Evolutionary conservation across 2,888 invertebrate genomes (phyloP).

Genomic region (Onthophagus sagittarius): DNA sequence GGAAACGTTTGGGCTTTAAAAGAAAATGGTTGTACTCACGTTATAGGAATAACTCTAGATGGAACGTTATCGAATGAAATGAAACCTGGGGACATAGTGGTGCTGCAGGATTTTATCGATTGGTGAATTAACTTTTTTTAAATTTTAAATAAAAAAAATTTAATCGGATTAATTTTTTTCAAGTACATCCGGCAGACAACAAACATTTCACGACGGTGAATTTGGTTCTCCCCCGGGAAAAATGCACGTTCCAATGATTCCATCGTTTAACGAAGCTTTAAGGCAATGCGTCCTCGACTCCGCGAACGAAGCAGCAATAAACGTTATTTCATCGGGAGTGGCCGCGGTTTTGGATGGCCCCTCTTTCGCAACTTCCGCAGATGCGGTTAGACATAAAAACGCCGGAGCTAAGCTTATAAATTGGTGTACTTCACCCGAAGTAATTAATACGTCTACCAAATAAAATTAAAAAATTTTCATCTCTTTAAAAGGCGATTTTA

Average conservation of each 20-base stretch:
- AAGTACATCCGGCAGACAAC: slow-evolving; percentile 61
- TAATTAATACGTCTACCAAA: slow-evolving; percentile 40
- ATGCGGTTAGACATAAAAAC: slow-evolving; percentile 78
- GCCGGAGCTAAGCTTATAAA: slow-evolving; percentile 92
- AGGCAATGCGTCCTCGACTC: slow-evolving; percentile 65
- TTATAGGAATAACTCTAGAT: slow-evolving; percentile 90
- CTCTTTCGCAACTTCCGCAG: slow-evolving; percentile 86
- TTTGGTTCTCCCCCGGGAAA: slow-evolving; percentile 64
- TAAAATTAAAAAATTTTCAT: neutral
- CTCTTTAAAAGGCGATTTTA: slow-evolving; percentile 64
- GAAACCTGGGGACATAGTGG: slow-evolving; percentile 82
- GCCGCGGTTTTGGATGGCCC: slow-evolving; percentile 86
- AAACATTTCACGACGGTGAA: slow-evolving; percentile 85
- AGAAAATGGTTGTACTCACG: slow-evolving; percentile 80
- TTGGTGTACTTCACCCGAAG: slow-evolving; percentile 98
- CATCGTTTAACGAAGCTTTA: slow-evolving; percentile 77
- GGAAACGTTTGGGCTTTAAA: slow-evolving; percentile 96
- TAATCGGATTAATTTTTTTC: slow-evolving; percentile 19
- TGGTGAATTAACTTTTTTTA: slow-evolving; percentile 48
- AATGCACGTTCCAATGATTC: slow-evolving; percentile 89
- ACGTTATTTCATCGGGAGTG: slow-evolving; percentile 54
- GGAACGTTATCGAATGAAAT: slow-evolving; percentile 88
- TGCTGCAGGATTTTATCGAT: slow-evolving; percentile 85
- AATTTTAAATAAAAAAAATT: neutral
- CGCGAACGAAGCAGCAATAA: slow-evolving; percentile 54